Conservation (phyloP, 2,888 invertebrate genomes). For the Eupithecia exiguata region DNA sequence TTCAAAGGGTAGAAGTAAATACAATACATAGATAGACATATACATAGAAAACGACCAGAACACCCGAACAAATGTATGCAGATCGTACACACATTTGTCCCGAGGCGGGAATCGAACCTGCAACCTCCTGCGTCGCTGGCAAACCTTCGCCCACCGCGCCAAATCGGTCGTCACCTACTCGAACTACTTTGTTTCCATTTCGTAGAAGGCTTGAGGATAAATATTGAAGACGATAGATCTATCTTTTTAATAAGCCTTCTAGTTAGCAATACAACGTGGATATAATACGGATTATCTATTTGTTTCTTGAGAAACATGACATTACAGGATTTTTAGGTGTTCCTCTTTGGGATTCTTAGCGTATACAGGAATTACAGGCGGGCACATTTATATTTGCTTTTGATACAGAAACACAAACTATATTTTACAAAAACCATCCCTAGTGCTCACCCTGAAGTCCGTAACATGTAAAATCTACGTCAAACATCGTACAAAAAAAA, state of each 20-base stretch:
- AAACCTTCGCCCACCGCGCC: no score
- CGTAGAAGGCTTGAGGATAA: background rate
- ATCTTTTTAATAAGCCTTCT: background rate
- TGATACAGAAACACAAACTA: background rate
- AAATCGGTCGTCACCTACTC: no score
- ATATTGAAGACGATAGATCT: background rate
- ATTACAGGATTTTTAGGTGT: background rate
- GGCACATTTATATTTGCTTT: background rate
- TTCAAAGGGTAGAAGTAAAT: background rate
- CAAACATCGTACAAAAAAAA: slow-evolving; percentile 35
- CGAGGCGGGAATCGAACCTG: no score
- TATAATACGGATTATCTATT: no score
- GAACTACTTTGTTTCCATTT: background rate
- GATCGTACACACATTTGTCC: no score
- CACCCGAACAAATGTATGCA: no score
- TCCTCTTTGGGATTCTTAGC: background rate
- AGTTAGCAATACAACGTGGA: background rate
- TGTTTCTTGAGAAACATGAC: no score
- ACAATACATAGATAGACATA: no score
- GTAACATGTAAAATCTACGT: slow-evolving; percentile 24
- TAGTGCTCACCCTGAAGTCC: slow-evolving; percentile 15
- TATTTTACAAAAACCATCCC: background rate
- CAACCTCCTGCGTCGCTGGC: no score
- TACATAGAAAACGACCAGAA: no score
- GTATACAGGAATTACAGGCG: background rate